A percentile compares a stretch with the other conserved stretches of the same genome.
Evolutionary conservation across 2,888 invertebrate genomes (phyloP).

Genomic region (Napeogenes inachia): DNA sequence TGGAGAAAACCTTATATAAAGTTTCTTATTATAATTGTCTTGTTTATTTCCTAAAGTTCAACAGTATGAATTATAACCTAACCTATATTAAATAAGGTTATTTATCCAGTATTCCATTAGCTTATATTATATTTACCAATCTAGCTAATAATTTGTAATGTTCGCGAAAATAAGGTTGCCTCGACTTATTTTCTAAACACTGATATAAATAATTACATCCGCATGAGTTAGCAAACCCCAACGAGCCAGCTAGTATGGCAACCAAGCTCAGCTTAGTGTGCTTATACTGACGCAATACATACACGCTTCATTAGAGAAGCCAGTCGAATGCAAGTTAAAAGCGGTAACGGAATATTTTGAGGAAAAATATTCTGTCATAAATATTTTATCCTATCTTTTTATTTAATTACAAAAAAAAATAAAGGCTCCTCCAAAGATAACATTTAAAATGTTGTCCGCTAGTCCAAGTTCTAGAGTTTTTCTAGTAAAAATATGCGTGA

Average conservation of each 20-base stretch:
- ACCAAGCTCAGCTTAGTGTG: conserved; percentile 12
- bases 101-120: too few species aligned
- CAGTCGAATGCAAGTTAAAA: conserved; percentile 12
- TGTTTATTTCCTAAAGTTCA: not conserved
- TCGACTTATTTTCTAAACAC: not conserved
- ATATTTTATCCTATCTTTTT: too few species aligned
- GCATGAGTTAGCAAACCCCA: conserved; percentile 5
- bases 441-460: too few species aligned
- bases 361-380: too few species aligned
- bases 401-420: too few species aligned
- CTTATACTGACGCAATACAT: conserved; percentile 25
- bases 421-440: too few species aligned
- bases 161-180: too few species aligned
- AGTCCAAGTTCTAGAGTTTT: not conserved
- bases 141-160: too few species aligned
- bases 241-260: conserved; percentile 2
- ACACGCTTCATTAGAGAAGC: conserved; percentile 28
- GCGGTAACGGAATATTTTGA: conserved; percentile 11
- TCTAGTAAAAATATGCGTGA: not conserved
- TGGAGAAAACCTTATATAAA: conserved; percentile 1
- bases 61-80: not conserved
- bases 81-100: too few species aligned
- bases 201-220: conserved; percentile 6
- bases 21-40: conserved; percentile 2
- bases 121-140: too few species aligned